Evolutionary conservation across 2,113 vertebrate species (phyloP).

Genomic region (Isurus oxyrinchus): DNA sequence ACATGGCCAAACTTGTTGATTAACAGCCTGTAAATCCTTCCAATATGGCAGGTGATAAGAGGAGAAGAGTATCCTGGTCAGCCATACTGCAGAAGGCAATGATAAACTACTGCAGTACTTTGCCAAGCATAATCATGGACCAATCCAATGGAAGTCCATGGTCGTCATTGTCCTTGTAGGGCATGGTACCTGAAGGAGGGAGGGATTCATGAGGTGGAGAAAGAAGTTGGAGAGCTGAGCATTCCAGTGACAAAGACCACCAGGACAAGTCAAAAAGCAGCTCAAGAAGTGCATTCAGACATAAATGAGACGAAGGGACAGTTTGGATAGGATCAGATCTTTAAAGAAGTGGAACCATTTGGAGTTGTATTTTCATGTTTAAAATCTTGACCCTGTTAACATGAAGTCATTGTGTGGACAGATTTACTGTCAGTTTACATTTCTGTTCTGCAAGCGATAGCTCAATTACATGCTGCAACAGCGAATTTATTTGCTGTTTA

Average conservation of each 20-base stretch:
- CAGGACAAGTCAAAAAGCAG: background rate
- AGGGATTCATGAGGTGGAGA: background rate
- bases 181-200: too few relatives aligned
- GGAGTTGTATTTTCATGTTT: background rate
- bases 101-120: too few relatives aligned
- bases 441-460: background rate
- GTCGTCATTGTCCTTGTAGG: too few relatives aligned
- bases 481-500: background rate
- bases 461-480: background rate
- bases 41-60: too few relatives aligned
- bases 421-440: background rate
- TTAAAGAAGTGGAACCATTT: background rate
- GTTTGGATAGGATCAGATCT: background rate
- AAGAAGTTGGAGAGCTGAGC: background rate
- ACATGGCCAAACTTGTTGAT: too few relatives aligned
- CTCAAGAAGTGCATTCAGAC: too few relatives aligned
- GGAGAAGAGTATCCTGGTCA: too few relatives aligned
- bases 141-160: too few relatives aligned
- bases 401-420: background rate
- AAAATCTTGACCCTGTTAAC: background rate
- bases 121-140: too few relatives aligned
- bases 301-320: background rate
- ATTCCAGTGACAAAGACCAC: background rate
- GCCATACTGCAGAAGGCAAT: too few relatives aligned
- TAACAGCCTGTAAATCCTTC: too few relatives aligned